Percentiles rank a stretch among this genome's conserved stretches.
Evolutionary conservation across 1,140 invertebrate genomes (phyloP).

Genomic region (Drosophila ogumai): DNA sequence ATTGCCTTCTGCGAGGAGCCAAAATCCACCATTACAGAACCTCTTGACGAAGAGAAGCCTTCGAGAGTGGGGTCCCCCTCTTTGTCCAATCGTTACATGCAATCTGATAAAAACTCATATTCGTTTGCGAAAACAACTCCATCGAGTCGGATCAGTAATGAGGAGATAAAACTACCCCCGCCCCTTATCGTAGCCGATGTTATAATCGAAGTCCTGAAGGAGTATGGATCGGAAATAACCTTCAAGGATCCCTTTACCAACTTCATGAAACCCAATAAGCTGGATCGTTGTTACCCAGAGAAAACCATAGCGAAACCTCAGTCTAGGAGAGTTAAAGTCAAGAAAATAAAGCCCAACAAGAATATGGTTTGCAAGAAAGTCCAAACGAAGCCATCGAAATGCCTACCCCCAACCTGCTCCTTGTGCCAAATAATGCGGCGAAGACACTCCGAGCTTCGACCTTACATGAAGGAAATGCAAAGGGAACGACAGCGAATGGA

Average conservation of each 20-base stretch:
- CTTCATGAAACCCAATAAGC: slow-evolving; percentile 6
- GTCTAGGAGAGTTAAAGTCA: too few relatives aligned
- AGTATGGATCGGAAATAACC: neutral
- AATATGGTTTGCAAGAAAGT: neutral
- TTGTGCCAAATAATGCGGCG: slow-evolving; percentile 23
- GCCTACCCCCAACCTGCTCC: neutral
- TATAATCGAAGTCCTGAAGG: neutral
- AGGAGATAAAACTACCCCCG: neutral
- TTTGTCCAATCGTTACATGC: neutral
- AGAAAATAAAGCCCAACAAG: neutral
- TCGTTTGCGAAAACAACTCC: neutral
- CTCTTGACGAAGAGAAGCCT: neutral
- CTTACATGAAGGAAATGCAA: slow-evolving; percentile 49
- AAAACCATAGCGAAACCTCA: neutral
- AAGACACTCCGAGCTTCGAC: neutral
- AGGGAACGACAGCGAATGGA: slow-evolving; percentile 30
- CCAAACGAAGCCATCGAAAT: neutral
- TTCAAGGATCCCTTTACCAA: neutral
- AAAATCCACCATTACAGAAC: neutral
- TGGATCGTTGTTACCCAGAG: neutral
- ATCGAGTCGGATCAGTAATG: neutral
- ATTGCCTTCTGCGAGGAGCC: neutral
- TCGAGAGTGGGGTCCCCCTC: neutral
- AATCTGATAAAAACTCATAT: fast-evolving
- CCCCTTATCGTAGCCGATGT: slow-evolving; percentile 7